Percentiles rank a stretch among this genome's conserved stretches.
These are phyloP conservation scores for Martes flavigula DNA, from an alignment of 2,797 vertebrate species.

Conservation along the genomic window DNA sequence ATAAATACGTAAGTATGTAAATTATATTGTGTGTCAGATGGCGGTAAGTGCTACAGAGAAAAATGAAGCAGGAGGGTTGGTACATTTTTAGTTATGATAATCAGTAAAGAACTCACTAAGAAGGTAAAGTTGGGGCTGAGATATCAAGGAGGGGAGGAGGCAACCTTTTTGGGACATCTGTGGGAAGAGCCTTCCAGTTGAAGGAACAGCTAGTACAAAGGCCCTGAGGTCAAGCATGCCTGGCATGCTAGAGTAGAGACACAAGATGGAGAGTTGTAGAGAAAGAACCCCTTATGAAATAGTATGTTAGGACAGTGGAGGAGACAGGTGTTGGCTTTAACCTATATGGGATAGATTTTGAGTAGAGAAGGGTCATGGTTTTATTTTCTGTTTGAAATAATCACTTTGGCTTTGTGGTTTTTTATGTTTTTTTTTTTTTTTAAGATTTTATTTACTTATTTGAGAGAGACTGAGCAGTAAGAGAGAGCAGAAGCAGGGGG, in stretches of 20 bases:
- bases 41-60: neutral
- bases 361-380: neutral
- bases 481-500: neutral
- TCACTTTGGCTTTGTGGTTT: neutral
- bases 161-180: neutral
- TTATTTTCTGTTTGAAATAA: neutral
- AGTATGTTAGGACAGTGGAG: neutral
- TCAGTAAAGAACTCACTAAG: neutral
- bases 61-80: neutral
- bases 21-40: neutral
- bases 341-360: neutral
- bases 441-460: neutral
- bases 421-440: neutral
- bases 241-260: neutral
- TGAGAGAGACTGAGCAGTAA: neutral
- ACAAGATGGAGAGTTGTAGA: neutral
- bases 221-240: neutral
- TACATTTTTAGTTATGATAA: neutral
- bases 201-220: neutral
- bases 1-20: neutral
- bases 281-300: neutral
- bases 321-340: neutral
- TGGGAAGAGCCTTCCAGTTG: neutral
- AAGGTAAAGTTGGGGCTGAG: neutral
- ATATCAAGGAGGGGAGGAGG: neutral